Percentiles rank a stretch among this genome's conserved stretches.
phyloP scores from a whole-genome alignment of 2,888 invertebrate species.

The Druceiella hillmani region DNA sequence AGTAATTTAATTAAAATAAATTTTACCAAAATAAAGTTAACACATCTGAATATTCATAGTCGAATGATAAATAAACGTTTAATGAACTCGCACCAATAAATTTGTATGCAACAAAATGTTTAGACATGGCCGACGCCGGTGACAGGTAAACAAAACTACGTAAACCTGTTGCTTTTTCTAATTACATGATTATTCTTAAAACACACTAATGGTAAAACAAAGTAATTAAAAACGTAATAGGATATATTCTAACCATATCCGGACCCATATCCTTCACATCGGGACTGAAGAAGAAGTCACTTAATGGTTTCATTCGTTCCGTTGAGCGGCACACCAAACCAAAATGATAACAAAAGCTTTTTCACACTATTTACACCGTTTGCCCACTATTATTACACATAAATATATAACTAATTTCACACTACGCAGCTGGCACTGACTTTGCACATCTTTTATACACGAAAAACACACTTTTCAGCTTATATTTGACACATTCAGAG shows the following conservation, averaged over 20 bases:
- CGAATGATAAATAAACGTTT: too few relatives aligned
- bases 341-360: not conserved
- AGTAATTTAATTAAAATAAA: too few relatives aligned
- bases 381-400: not conserved
- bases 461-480: too few relatives aligned
- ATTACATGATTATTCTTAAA: too few relatives aligned
- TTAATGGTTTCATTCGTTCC: constrained; percentile 61
- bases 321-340: not conserved
- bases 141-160: constrained; percentile 57
- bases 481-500: too few relatives aligned
- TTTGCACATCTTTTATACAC: too few relatives aligned
- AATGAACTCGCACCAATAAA: too few relatives aligned
- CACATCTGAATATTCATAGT: too few relatives aligned
- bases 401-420: not conserved
- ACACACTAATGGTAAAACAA: too few relatives aligned
- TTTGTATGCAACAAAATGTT: too few relatives aligned
- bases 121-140: constrained; percentile 58
- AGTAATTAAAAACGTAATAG: constrained; percentile 20
- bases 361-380: not conserved
- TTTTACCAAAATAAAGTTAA: too few relatives aligned
- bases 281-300: constrained; percentile 62
- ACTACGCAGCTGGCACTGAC: too few relatives aligned
- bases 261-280: constrained; percentile 79
- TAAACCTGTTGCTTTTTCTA: constrained; percentile 52
- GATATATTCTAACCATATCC: constrained; percentile 62